Conservation (phyloP, 2,113 vertebrate genomes). For the Scartelaos histophorus region DNA sequence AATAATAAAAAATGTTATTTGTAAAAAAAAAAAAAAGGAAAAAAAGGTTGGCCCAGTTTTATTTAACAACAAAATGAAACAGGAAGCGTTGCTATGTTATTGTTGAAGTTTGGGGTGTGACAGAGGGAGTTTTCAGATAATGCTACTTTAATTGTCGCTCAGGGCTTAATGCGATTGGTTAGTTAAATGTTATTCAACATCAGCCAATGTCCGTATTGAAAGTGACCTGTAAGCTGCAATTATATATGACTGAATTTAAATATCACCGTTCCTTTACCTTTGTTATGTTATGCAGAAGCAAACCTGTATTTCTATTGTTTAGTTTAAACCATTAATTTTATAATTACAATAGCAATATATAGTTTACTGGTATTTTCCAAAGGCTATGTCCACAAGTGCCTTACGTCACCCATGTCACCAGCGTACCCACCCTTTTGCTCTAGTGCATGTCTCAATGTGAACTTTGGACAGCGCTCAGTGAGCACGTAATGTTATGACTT, state of each 20-base stretch:
- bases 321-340: background rate
- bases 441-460: slow-evolving; percentile 63
- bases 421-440: slow-evolving; percentile 34
- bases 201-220: background rate
- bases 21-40: no score
- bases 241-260: background rate
- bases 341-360: background rate
- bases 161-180: background rate
- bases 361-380: background rate
- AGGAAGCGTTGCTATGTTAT: background rate
- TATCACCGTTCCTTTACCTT: background rate
- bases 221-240: background rate
- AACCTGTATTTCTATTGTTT: background rate
- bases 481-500: slow-evolving; percentile 64
- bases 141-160: background rate
- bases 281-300: background rate
- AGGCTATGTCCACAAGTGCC: slow-evolving; percentile 3
- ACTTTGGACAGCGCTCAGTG: slow-evolving; percentile 67
- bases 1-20: no score
- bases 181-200: background rate
- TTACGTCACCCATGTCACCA: slow-evolving; percentile 57
- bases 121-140: background rate
- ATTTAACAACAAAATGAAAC: slow-evolving; percentile 1
- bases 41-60: background rate
- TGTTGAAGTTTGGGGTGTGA: background rate